Evolutionary conservation across 1,140 invertebrate genomes (phyloP), one percentile per base, ranked within the genome.

Genomic region (Hycleus phaleratus): DNA sequence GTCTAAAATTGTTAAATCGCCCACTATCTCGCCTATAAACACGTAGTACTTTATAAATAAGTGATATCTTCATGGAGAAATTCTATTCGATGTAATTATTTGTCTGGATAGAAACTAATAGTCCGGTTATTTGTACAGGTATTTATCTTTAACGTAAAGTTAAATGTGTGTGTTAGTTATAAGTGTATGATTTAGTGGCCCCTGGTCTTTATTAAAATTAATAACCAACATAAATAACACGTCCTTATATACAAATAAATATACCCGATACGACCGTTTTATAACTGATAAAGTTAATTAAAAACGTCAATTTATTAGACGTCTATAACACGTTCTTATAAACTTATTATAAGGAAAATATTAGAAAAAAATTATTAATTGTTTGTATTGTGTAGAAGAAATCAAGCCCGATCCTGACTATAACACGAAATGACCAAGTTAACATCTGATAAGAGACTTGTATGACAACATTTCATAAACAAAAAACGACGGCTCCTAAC

Each of bases 391-490:
- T 32, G 4, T 32, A 4, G 32, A 5, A 32, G 7, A 5, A 4
- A 32, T 7, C 32, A 4, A 32, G 32, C 32, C 32, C 32, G 32
- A 7, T 7, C 32, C 32, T 32, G 32, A 56, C 57, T 51, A 52
- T 32, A 32, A 32, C 32, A 32, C 32, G 32, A 62, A 65, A 63
- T 65, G 57, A 65, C 48, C 63, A 49, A 54, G 50, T 63, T 62
- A 65, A 63, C 61, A 67, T 65, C 65, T 63, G 65, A 67, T 67
- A 67, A 67, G 50, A 47, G 32, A 62, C 42, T 63, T 67, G 65
- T 67, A 65, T 65, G 65, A 67, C 64, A 66, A 66, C 65, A 65
- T 65, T 67, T 67, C 63, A 67, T 63, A 60, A 67, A 18, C 18
- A 18, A 18, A 18, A 65, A 61, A 63, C 54, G 61, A 58, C 57